Conservation (phyloP, 35 echinoderm and acorn worm genomes). For the Ptychodera flava region DNA sequence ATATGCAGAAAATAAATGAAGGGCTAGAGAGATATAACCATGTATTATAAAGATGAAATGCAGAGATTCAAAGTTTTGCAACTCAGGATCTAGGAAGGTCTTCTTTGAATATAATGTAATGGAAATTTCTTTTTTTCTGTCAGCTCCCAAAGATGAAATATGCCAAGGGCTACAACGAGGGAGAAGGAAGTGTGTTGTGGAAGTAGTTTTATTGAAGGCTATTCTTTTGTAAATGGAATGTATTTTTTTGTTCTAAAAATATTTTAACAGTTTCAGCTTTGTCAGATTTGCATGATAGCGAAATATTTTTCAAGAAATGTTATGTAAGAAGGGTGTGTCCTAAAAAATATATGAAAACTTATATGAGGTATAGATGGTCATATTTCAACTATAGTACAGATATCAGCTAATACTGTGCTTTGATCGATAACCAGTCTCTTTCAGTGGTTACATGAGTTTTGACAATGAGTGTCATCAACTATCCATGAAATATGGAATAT, state of each 20-base stretch:
- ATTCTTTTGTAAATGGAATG: neutral
- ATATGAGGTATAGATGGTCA: too few relatives aligned
- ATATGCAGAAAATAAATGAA: neutral
- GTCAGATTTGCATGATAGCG: neutral
- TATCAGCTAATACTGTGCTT: too few relatives aligned
- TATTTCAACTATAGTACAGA: too few relatives aligned
- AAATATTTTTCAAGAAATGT: too few relatives aligned
- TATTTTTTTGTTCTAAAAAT: neutral
- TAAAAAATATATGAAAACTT: too few relatives aligned
- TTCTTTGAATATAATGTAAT: conserved; percentile 27
- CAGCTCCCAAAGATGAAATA: neutral
- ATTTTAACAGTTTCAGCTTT: neutral
- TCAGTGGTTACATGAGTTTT: too few relatives aligned
- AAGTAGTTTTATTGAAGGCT: neutral
- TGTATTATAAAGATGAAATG: neutral
- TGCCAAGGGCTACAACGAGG: conserved; percentile 4
- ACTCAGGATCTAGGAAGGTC: too few relatives aligned
- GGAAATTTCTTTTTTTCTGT: neutral
- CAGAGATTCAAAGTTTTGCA: neutral
- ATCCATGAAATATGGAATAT: too few relatives aligned
- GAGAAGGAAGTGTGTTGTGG: neutral
- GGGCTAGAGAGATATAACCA: neutral
- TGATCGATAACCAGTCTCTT: too few relatives aligned
- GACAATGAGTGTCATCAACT: too few relatives aligned
- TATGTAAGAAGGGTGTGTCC: too few relatives aligned